Evolutionary conservation across 2,113 vertebrate species (phyloP).

Genomic region (Hemichromis elongatus): DNA sequence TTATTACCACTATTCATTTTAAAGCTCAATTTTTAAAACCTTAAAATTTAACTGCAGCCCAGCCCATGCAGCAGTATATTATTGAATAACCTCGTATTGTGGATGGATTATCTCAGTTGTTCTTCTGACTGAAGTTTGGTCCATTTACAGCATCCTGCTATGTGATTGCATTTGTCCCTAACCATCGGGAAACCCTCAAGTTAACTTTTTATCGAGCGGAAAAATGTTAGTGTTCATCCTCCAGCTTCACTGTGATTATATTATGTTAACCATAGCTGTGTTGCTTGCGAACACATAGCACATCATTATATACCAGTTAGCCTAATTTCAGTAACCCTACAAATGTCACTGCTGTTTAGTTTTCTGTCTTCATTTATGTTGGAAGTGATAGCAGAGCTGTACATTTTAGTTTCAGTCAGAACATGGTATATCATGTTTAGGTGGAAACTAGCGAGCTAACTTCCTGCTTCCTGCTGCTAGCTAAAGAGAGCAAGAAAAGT

Average conservation of each 20-base stretch:
- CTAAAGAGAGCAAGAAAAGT: background rate
- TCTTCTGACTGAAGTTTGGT: background rate
- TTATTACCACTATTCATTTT: background rate
- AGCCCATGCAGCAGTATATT: background rate
- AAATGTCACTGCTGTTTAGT: background rate
- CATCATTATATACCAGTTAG: background rate
- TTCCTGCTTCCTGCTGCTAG: too few species aligned
- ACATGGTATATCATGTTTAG: rapidly evolving
- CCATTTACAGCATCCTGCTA: background rate
- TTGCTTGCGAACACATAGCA: background rate
- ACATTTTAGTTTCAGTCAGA: background rate
- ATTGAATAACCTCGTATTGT: background rate
- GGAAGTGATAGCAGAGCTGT: background rate
- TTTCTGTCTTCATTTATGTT: background rate
- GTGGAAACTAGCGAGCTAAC: background rate
- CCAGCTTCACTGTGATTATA: background rate
- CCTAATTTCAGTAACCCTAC: background rate
- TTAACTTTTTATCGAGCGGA: background rate
- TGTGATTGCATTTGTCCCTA: background rate
- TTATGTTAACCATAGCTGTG: background rate
- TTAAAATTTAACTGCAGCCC: background rate
- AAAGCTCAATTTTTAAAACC: background rate
- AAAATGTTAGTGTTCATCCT: background rate
- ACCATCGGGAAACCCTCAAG: background rate
- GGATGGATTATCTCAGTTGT: background rate